Evolutionary conservation across 2,113 vertebrate genomes (phyloP), one percentile per base, ranked within the genome.

Genomic region (Plecturocebus donacophilus): DNA sequence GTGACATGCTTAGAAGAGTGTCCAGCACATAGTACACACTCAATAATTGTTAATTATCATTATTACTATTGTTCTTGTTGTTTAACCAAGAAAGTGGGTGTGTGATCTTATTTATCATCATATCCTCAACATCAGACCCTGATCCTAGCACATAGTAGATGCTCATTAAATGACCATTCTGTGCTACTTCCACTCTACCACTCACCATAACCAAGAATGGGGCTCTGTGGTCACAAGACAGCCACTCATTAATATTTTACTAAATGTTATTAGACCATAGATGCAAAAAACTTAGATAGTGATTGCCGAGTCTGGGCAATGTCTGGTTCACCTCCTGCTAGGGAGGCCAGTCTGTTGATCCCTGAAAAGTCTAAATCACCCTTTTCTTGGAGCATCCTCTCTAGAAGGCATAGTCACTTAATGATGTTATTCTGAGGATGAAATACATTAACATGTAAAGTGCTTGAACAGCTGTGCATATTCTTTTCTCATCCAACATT

Each of bases 41-140:
- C 40, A 54, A 13, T 82, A 85, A 92, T 86, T 94, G n/a, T 71
- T 91, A n/a, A 11, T 66, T 77, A 92, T 64, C 61, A 27, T 64
- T 30, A 64, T 64, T 64, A 30, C 30, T 64, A 30, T 14, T 64
- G 12, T 32, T 64, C 27, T 64, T 64, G 61, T 84, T 91, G 71
- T 86, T 96, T 96, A 86, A 96, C 85, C 16, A 88, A 83, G 54
- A 96, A 95, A 35, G 4, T 92, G 13, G 2, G 21, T 35, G 8
- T 68, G 13, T 96, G 32, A 13, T 87, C 64, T 92, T 90, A 58
- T 56, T 52, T 35, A 49, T 27, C 56, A 56, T 81, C 7, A 35
- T 64, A 92, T 94, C 64, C 30, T 54, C 45, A 96, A 58, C 35
- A 82, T 90, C 45, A 88, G 92, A 32, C 75, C 70, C 19, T 83